These are phyloP conservation scores for Halesus radiatus DNA, from an alignment of 1,140 invertebrate genomes.

Conservation along the genomic window DNA sequence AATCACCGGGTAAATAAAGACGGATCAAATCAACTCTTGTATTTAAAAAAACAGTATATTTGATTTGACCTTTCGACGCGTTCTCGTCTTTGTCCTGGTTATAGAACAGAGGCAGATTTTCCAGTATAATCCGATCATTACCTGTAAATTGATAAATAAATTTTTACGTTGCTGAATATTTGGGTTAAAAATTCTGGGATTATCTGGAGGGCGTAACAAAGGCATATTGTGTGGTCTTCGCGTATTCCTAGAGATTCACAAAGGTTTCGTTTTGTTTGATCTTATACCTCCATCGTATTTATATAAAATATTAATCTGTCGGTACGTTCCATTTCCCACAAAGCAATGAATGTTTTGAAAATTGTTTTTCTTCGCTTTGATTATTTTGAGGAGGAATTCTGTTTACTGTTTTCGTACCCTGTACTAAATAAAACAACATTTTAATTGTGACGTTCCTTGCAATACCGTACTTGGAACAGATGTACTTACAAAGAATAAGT, in stretches of 20 bases:
- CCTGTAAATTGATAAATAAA: conserved; percentile 21
- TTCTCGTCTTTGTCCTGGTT: not conserved
- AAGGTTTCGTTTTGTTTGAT: not conserved
- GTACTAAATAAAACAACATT: no score
- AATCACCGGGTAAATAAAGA: not conserved
- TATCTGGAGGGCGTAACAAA: conserved; percentile 2
- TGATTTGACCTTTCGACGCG: conserved; percentile 4
- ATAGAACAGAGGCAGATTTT: not conserved
- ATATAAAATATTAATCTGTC: no score
- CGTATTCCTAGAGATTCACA: not conserved
- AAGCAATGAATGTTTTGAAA: no score
- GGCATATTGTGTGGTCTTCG: conserved; percentile 16
- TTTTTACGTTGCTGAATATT: conserved; percentile 38
- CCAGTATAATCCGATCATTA: conserved; percentile 28
- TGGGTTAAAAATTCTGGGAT: conserved; percentile 3
- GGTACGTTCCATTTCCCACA: no score
- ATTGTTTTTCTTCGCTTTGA: no score
- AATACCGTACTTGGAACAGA: no score
- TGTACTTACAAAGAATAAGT: no score
- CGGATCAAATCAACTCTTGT: not conserved
- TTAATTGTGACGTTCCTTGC: no score
- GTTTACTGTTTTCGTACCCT: no score
- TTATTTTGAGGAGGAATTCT: no score
- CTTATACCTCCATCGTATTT: no score
- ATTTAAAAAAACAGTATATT: not conserved